A percentile compares a stretch with the other conserved stretches of the same genome.
Conservation (phyloP, 2,797 vertebrate species). For the Oophaga sylvatica region DNA sequence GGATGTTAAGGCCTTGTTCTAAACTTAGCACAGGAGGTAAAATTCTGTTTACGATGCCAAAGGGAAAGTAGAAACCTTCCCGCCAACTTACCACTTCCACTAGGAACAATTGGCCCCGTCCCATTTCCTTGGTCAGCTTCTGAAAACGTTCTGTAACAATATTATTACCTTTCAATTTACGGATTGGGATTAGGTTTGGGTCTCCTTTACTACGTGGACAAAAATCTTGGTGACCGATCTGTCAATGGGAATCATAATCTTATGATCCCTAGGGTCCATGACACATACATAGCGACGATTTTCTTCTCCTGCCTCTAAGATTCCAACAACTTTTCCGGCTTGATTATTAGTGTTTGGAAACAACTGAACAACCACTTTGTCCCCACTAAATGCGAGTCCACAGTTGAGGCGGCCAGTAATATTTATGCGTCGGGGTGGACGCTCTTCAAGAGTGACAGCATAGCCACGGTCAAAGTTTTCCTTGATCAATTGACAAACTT, state of each 20-base stretch:
- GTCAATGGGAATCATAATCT: slow-evolving; percentile 80
- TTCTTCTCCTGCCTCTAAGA: slow-evolving; percentile 64
- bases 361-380: slow-evolving; percentile 77
- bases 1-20: slow-evolving; percentile 71
- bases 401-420: slow-evolving; percentile 77
- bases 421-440: slow-evolving; percentile 68
- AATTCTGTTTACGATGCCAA: slow-evolving; percentile 77
- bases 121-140: slow-evolving; percentile 66
- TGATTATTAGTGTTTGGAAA: slow-evolving; percentile 63
- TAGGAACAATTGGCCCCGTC: slow-evolving; percentile 71
- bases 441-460: slow-evolving; percentile 71
- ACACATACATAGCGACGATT: slow-evolving; percentile 75
- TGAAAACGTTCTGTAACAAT: slow-evolving; percentile 51
- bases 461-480: slow-evolving; percentile 73
- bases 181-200: slow-evolving; percentile 74
- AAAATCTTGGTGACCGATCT: slow-evolving; percentile 77
- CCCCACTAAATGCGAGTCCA: slow-evolving; percentile 76
- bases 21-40: slow-evolving; percentile 69
- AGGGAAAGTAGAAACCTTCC: slow-evolving; percentile 73
- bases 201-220: slow-evolving; percentile 70
- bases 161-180: slow-evolving; percentile 65
- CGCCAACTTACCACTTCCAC: slow-evolving; percentile 80
- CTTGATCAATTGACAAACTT: slow-evolving; percentile 74
- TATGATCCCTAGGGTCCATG: slow-evolving; percentile 79
- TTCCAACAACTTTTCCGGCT: slow-evolving; percentile 74